A percentile compares a stretch with the other conserved stretches of the same genome.
phyloP scores from a whole-genome alignment of 1,140 invertebrate genomes.

The Acyrthosiphon pisum region DNA sequence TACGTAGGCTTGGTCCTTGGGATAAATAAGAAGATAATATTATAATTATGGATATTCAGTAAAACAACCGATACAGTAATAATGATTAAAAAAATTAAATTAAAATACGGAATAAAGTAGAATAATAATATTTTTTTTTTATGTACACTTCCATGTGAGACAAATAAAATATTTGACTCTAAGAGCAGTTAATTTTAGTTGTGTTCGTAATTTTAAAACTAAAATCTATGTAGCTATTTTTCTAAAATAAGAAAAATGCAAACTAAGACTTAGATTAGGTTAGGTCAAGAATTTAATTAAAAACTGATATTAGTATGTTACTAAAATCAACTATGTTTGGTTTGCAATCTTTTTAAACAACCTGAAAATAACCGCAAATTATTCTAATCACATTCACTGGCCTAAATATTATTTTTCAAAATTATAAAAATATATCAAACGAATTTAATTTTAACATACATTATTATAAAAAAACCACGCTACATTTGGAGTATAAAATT shows the following conservation, averaged over 20 bases:
- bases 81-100: too few relatives aligned
- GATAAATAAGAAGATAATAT: background rate
- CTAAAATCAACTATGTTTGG: background rate
- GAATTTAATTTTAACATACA: background rate
- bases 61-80: background rate
- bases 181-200: background rate
- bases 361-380: background rate
- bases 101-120: background rate
- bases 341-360: background rate
- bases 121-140: background rate
- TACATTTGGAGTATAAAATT: background rate
- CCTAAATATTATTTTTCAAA: background rate
- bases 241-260: background rate
- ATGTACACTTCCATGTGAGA: background rate
- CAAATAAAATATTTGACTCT: background rate
- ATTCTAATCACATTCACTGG: background rate
- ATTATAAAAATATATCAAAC: background rate
- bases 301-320: background rate
- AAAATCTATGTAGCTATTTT: background rate
- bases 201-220: background rate
- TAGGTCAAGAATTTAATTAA: background rate
- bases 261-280: background rate
- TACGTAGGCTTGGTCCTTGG: background rate
- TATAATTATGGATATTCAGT: background rate
- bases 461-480: background rate